These are phyloP conservation scores for Trachemys scripta DNA, from an alignment of 2,113 vertebrate genomes.

Conservation along the genomic window DNA sequence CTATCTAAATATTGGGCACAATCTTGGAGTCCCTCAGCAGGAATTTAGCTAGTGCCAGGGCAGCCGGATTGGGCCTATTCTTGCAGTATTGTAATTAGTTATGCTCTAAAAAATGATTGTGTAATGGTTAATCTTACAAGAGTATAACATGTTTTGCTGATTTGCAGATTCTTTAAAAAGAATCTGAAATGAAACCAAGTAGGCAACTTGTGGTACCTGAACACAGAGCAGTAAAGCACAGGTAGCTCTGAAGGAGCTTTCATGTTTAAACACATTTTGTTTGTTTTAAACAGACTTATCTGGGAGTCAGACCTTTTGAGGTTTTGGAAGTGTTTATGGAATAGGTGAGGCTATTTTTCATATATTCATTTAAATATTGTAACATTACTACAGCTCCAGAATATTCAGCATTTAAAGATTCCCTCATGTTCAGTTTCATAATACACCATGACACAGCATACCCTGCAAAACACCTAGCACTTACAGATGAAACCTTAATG, in stretches of 20 bases:
- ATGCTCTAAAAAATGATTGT: neutral
- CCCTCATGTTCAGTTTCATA: neutral
- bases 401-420: neutral
- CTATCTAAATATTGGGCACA: neutral
- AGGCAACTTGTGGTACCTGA: neutral
- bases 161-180: neutral
- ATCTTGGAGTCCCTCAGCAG: neutral
- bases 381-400: neutral
- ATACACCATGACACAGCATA: neutral
- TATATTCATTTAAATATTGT: neutral
- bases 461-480: neutral
- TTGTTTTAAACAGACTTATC: neutral
- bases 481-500: neutral
- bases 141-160: neutral
- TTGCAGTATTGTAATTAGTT: neutral
- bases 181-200: neutral
- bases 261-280: neutral
- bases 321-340: neutral
- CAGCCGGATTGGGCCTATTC: neutral
- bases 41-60: neutral
- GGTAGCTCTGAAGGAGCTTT: neutral
- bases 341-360: neutral
- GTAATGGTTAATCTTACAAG: neutral
- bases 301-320: neutral
- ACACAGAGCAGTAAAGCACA: neutral